phyloP scores from a whole-genome alignment of 2,888 invertebrate species.

The Nasonia oneida region DNA sequence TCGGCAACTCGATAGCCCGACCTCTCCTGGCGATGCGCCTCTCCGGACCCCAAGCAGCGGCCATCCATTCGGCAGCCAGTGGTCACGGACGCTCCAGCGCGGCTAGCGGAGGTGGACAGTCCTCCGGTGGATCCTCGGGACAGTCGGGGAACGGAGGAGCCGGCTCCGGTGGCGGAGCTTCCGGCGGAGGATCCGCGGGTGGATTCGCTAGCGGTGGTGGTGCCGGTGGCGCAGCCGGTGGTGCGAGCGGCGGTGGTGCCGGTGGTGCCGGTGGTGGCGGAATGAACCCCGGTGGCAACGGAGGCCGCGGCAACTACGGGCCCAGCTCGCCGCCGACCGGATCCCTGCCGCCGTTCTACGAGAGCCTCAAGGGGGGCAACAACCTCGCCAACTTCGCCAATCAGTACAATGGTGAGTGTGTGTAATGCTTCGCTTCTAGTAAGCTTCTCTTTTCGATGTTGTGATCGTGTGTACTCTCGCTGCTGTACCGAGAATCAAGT shows the following conservation, averaged over 20 bases:
- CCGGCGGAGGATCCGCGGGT: constrained; percentile 80
- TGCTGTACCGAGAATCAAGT: too few species aligned
- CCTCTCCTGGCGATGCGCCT: constrained; percentile 76
- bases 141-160: constrained; percentile 64
- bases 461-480: too few species aligned
- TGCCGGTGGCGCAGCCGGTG: constrained; percentile 82
- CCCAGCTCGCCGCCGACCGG: constrained; percentile 94
- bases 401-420: constrained; percentile 81
- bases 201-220: constrained; percentile 79
- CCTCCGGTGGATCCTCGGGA: constrained; percentile 54
- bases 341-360: constrained; percentile 93
- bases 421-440: not conserved
- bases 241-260: constrained; percentile 82
- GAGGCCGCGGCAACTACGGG: constrained; percentile 89
- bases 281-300: constrained; percentile 89
- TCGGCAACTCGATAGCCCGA: constrained; percentile 75
- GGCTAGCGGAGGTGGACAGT: constrained; percentile 83
- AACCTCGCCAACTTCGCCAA: constrained; percentile 84
- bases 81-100: constrained; percentile 87
- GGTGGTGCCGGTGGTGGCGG: constrained; percentile 89
- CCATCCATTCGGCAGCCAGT: constrained; percentile 82
- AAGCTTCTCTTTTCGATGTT: not conserved
- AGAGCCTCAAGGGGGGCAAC: constrained; percentile 90
- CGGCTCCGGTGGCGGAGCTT: constrained; percentile 63
- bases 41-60: constrained; percentile 70